Evolutionary conservation across 2,113 vertebrate species (phyloP).

Genomic region (Geothlypis trichas): DNA sequence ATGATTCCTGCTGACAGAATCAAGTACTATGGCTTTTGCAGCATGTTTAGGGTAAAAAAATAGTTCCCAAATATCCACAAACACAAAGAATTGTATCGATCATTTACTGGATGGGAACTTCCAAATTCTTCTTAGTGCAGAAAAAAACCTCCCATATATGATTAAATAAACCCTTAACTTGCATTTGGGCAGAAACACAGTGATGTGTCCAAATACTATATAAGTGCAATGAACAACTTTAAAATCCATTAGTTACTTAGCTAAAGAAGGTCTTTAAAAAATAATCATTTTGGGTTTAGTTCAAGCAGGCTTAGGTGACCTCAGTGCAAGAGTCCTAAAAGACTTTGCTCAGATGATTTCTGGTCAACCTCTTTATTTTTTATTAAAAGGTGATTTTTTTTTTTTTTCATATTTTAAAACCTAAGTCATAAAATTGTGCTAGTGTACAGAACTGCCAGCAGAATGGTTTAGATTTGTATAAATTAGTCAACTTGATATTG

Average conservation of each 20-base stretch:
- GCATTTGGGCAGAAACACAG: not conserved
- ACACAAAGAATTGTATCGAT: not conserved
- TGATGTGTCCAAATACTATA: not conserved
- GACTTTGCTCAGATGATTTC: not conserved
- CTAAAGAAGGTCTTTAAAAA: not conserved
- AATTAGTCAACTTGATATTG: not conserved
- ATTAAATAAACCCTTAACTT: not conserved
- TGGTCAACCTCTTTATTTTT: not conserved
- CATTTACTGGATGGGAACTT: not conserved
- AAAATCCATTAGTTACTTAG: not conserved
- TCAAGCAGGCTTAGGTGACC: not conserved
- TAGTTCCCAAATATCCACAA: not conserved
- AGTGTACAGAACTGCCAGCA: not conserved
- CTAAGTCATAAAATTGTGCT: not conserved
- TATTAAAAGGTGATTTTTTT: not conserved
- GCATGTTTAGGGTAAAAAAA: not conserved
- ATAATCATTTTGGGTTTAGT: not conserved
- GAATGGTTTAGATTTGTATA: not conserved
- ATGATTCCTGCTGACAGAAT: not conserved
- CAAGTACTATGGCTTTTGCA: not conserved
- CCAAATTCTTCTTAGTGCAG: not conserved
- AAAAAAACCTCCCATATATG: accelerated
- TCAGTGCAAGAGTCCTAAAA: not conserved
- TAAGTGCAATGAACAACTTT: not conserved
- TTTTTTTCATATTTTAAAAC: not conserved